Evolutionary conservation across 2,888 invertebrate genomes (phyloP), one percentile per base, ranked within the genome.

Genomic region (Acleris literana): DNA sequence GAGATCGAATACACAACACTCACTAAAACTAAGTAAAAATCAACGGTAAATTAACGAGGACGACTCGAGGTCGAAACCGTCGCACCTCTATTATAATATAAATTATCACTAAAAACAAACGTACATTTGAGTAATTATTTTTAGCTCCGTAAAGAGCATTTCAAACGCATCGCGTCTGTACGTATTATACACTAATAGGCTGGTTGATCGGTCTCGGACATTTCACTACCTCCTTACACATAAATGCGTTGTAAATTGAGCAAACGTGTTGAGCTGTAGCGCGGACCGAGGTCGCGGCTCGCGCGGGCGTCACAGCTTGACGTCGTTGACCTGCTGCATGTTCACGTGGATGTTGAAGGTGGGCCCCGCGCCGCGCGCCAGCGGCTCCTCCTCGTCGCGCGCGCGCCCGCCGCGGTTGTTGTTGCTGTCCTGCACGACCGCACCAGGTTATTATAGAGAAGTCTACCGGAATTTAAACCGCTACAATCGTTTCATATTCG

Each of bases 341-440:
- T 78, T 71, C 22, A 80, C 74, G 70, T 77, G 80, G 69, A 80
- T 79, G 66, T 78, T 71, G 72, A 77, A 69, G 1, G 76, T 72
- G 52, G 76, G 52, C 48, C 17, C 62, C 61, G 55, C 69, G 49
- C 16, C 25, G 57, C 59, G 51, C 59, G 66, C 6, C 68, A 43
- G 53, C 53, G 55, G 1, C 43, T 29, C 48, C 43, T 29, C 48
- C 53, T 49, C 39, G 64, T 68, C 66, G 1, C 65, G 59, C 13
- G 70, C 74, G 59, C 69, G 63, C 5, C 70, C 59, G 39, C 68
- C 75, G 22, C 74, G 69, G 65, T 81, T 80, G 72, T 81, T 81
- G 64, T 80, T 81, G 4, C 71, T 54, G 67, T 85, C 85, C 83
- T 85, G 78, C 20, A 20, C 16, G 16, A 44, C n/a, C n/a, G n/a